Base-by-base conservation (phyloP, 1,140 invertebrate species). In the Aleiodes sp. region DNA sequence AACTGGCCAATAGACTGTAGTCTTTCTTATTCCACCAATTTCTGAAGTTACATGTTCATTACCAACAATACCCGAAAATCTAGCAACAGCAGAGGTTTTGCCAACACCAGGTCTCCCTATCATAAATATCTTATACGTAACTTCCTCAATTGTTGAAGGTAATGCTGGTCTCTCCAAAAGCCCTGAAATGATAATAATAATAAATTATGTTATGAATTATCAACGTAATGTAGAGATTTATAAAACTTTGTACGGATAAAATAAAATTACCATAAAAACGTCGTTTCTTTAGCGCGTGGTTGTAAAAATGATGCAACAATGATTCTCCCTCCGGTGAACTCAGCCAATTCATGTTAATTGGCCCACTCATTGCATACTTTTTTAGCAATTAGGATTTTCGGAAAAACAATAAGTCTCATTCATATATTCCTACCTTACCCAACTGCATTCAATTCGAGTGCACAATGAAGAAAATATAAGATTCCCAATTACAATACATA, bases 101-200 rank as follows among this genome's bases (percentile, higher is more conserved):
- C 89, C 89, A 35, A 88, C 86, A 3, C 88, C 88, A 28, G 85
- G 80, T 81, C 88, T 89, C 8, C 90, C 89, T 28, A 85, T 79
- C 69, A 90, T 79, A 71, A 89, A 87, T 29, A 91, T 78, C 76
- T 91, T 91, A 70, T 90, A 91, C 3, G 80, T 85, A n/a, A 88
- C 87, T 81, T 90, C 88, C 72, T 89, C 88, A 8, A 87, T 80
- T 4, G 82, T 82, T 12, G 83, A 67, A 9, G 87, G 81, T 41
- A 88, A 66, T 60, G 76, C 79, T n/a, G 89, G 89, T 39, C 82
- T 82, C 73, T 90, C 89, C 29, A 90, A 75, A 62, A 90, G 77
- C 35, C 89, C 89, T 90, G 61, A 28, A 80, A 77, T 35, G 75
- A 37, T 26, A 37, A 68, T 26, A 24, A 52, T 12, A 37, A 14